phyloP scores from a whole-genome alignment of 2,797 vertebrate species.

The Chrysocyon brachyurus region DNA sequence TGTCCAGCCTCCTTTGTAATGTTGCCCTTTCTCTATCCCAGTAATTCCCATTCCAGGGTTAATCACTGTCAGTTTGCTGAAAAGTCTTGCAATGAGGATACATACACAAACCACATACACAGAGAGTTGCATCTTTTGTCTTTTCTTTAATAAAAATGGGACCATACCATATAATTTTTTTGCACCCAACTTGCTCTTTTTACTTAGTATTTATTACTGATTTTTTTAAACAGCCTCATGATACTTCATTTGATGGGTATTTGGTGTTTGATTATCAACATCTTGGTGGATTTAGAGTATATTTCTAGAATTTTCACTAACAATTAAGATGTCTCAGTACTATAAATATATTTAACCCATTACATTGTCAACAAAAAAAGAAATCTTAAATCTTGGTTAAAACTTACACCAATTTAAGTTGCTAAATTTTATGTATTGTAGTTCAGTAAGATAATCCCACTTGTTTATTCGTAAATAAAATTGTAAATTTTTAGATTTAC shows the following conservation, averaged over 20 bases:
- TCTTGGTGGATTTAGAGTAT: neutral
- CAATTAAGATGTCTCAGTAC: neutral
- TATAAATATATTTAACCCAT: slow-evolving; percentile 47
- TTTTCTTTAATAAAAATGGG: neutral
- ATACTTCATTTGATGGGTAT: neutral
- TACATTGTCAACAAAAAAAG: slow-evolving; percentile 17
- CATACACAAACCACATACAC: neutral
- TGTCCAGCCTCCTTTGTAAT: neutral
- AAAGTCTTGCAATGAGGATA: neutral
- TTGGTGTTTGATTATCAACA: neutral
- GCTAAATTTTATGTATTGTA: neutral
- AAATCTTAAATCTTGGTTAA: neutral
- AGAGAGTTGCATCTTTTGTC: neutral
- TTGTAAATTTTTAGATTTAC: neutral
- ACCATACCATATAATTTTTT: neutral
- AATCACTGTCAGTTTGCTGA: neutral
- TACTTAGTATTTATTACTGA: neutral
- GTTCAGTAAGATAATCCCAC: neutral
- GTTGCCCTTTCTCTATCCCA: neutral
- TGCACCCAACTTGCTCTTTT: neutral
- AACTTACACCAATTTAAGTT: neutral
- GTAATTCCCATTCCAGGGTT: neutral
- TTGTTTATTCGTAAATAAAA: slow-evolving; percentile 10
- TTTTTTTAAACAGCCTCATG: neutral
- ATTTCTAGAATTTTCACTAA: slow-evolving; percentile 29